Conservation (phyloP, 2,797 vertebrate species). For the Oryzias sinensis region DNA sequence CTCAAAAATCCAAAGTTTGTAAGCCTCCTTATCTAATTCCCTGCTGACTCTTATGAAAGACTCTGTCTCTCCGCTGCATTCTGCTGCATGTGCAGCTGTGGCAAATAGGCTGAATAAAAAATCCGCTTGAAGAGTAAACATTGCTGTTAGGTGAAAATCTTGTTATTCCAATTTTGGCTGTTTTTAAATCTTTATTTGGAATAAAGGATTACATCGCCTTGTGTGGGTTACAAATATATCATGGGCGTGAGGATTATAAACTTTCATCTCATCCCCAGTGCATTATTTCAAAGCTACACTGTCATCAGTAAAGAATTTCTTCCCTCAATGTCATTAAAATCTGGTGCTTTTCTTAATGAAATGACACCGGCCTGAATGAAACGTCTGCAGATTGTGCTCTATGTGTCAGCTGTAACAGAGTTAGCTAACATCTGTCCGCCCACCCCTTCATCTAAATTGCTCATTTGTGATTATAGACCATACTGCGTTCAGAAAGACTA, state of each 20-base stretch:
- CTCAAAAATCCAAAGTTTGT: slow-evolving; percentile 53
- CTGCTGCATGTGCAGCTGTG: slow-evolving; percentile 33
- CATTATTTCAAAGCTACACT: slow-evolving; percentile 30
- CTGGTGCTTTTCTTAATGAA: slow-evolving; percentile 13
- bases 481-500: slow-evolving; percentile 37
- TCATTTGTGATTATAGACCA: slow-evolving; percentile 48
- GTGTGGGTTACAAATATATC: slow-evolving; percentile 22
- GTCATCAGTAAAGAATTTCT: slow-evolving; percentile 33
- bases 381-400: slow-evolving; percentile 12
- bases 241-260: slow-evolving; percentile 28
- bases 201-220: slow-evolving; percentile 35
- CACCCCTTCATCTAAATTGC: slow-evolving; percentile 12
- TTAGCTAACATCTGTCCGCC: slow-evolving; percentile 13
- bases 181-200: slow-evolving; percentile 40
- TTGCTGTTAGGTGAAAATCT: slow-evolving; percentile 50
- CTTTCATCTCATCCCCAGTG: slow-evolving; percentile 24
- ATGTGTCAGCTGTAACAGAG: slow-evolving; percentile 37
- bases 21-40: slow-evolving; percentile 54
- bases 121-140: slow-evolving; percentile 57
- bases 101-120: slow-evolving; percentile 55
- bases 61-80: slow-evolving; percentile 28
- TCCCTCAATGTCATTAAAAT: slow-evolving; percentile 17
- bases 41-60: slow-evolving; percentile 50
- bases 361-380: slow-evolving; percentile 7
- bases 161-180: slow-evolving; percentile 38